Evolutionary conservation across 2,888 invertebrate species (phyloP), one percentile per base, ranked within the genome.

Genomic region (Noctua janthe): DNA sequence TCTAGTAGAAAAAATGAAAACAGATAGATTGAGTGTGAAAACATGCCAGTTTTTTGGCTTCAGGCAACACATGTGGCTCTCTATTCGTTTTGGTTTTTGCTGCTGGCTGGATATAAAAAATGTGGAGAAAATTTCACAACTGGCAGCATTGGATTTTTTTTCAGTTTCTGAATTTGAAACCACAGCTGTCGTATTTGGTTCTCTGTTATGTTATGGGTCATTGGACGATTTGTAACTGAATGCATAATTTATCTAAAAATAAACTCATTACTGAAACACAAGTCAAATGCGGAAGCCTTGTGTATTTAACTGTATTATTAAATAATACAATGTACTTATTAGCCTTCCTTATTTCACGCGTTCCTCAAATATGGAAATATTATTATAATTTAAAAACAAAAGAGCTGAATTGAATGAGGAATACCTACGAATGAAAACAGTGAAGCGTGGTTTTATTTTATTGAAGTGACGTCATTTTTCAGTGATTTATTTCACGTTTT

Each of bases 61-160:
- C 72, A 39, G 70, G 66, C 74, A 77, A 82, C 87, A 89, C 83
- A 88, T 89, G 90, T 76, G 82, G 66, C 75, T 70, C 75, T 70
- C 70, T 78, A 54, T 67, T 74, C 75, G 70, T 76, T 75, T 79
- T 85, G 59, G 71, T 85, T 90, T 90, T 90, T 89, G 84, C 67
- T 59, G 78, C 82, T 83, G 76, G 47, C 80, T 75, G 71, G 29
- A 74, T 78, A 70, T 43, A 88, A 71, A 73, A 49, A 67, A 83
- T 76, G 74, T 59, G 6, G 47, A 76, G 39, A 71, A 82, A 76
- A 66, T 17, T 17, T 39, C 15, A 59, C 51, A 71, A 86, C 49
- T 35, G 47, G 66, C 39, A 15, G 23, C 62, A 20, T 10, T 13
- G 20, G 29, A n/a, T 49, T 51, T 23, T 66, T 70, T 71, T 59